Evolutionary conservation across 2,888 invertebrate genomes (phyloP).

Genomic region (Apodemia duryi): DNA sequence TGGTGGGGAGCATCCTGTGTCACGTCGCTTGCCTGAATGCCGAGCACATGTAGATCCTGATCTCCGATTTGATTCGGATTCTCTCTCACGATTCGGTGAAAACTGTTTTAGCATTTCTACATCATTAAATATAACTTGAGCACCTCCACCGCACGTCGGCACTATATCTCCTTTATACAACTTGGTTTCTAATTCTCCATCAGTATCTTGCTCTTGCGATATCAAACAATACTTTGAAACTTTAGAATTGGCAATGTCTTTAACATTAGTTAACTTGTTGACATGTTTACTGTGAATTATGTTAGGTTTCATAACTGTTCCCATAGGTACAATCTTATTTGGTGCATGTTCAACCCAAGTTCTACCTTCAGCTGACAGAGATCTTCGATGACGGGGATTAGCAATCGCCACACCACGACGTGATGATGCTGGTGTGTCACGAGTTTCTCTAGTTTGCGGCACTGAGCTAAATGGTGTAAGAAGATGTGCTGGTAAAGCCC

Average conservation of each 20-base stretch:
- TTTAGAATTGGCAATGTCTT: conserved; percentile 84
- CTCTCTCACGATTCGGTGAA: conserved; percentile 81
- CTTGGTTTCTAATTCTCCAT: conserved; percentile 95
- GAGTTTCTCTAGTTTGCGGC: conserved; percentile 51
- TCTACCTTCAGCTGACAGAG: conserved; percentile 87
- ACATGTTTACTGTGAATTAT: conserved; percentile 91
- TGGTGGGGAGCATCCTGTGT: conserved; percentile 60
- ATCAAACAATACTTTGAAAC: conserved; percentile 94
- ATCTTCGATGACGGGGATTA: conserved; percentile 87
- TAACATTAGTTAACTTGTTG: conserved; percentile 88
- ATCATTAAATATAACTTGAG: conserved; percentile 96
- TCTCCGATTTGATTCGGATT: conserved; percentile 40
- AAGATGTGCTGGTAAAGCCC: conserved; percentile 66
- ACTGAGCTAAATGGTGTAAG: conserved; percentile 62
- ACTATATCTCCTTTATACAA: conserved; percentile 96
- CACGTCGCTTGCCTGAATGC: conserved; percentile 64
- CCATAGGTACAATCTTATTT: conserved; percentile 86
- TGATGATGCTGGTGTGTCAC: conserved; percentile 57
- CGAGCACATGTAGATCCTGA: conserved; percentile 57
- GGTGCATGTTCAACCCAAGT: conserved; percentile 95
- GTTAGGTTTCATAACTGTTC: conserved; percentile 93
- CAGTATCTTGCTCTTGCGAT: conserved; percentile 94
- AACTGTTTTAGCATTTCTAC: conserved; percentile 93
- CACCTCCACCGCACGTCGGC: conserved; percentile 96
- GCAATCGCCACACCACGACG: conserved; percentile 83